Conservation (phyloP, 2,113 vertebrate genomes). For the Spermophilus dauricus region DNA sequence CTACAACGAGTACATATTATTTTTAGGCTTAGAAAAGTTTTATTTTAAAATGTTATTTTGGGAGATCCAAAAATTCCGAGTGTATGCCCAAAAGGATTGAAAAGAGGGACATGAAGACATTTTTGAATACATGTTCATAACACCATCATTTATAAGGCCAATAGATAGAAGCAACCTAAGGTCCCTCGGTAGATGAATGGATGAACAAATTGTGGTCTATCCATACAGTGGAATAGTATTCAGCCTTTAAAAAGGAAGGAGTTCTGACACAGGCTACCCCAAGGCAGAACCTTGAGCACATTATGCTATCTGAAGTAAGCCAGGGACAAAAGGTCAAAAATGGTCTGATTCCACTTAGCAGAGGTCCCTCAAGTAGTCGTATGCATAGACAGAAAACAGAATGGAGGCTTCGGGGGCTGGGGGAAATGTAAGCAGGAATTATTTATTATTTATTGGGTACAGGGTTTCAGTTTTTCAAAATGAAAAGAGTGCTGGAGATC, state of each 20-base stretch:
- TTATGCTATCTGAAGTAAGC: neutral
- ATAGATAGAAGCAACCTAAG: neutral
- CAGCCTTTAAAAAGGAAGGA: neutral
- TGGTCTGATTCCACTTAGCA: fast-evolving
- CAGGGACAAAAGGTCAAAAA: neutral
- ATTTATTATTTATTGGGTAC: fast-evolving
- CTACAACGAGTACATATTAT: neutral
- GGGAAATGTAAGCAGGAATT: fast-evolving
- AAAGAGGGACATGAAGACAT: neutral
- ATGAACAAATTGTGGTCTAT: neutral
- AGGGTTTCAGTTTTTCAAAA: neutral
- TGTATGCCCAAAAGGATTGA: neutral
- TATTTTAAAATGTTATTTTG: conserved; percentile 39
- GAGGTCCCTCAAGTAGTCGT: neutral
- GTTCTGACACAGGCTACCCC: neutral
- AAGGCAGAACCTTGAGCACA: neutral
- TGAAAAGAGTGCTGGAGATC: neutral
- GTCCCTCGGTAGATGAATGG: neutral
- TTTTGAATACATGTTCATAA: neutral
- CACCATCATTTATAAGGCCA: neutral
- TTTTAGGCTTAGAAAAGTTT: conserved; percentile 39
- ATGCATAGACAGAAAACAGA: neutral
- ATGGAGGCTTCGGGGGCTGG: too few relatives aligned
- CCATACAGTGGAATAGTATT: fast-evolving
- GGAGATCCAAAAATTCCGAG: neutral